Conservation (phyloP, 2,888 invertebrate genomes). For the Crocallis elinguaria region DNA sequence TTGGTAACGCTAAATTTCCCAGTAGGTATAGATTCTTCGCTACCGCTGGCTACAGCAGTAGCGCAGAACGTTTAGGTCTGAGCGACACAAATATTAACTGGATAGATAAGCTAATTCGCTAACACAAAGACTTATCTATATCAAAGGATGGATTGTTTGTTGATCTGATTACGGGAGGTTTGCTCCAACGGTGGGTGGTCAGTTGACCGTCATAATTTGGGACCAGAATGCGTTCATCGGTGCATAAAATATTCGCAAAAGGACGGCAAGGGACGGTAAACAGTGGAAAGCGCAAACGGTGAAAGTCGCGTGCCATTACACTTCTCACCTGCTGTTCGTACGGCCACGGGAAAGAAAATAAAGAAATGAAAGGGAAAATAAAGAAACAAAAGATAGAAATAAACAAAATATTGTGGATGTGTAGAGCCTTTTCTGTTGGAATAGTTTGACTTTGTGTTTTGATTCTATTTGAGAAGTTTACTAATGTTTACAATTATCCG, state of each 20-base stretch:
- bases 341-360: slow-evolving; percentile 32
- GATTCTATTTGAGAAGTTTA: no score
- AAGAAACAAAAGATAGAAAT: slow-evolving; percentile 33
- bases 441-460: no score
- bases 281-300: slow-evolving; percentile 62
- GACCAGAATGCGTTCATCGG: slow-evolving; percentile 71
- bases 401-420: slow-evolving; percentile 2
- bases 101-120: slow-evolving; percentile 33
- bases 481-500: no score
- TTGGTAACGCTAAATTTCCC: no score
- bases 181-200: slow-evolving; percentile 61
- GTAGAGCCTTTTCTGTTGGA: background rate
- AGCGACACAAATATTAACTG: background rate
- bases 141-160: slow-evolving; percentile 75
- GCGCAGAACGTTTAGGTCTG: no score
- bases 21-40: no score
- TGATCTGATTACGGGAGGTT: slow-evolving; percentile 73
- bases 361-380: slow-evolving; percentile 40
- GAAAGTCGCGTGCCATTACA: slow-evolving; percentile 74
- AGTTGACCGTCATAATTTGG: slow-evolving; percentile 84
- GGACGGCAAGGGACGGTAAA: slow-evolving; percentile 43
- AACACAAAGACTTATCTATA: slow-evolving; percentile 69
- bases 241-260: slow-evolving; percentile 79
- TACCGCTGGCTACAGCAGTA: no score
- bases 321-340: slow-evolving; percentile 68